Base-by-base conservation (phyloP, 2,797 vertebrate species). In the Mus minutoides region DNA sequence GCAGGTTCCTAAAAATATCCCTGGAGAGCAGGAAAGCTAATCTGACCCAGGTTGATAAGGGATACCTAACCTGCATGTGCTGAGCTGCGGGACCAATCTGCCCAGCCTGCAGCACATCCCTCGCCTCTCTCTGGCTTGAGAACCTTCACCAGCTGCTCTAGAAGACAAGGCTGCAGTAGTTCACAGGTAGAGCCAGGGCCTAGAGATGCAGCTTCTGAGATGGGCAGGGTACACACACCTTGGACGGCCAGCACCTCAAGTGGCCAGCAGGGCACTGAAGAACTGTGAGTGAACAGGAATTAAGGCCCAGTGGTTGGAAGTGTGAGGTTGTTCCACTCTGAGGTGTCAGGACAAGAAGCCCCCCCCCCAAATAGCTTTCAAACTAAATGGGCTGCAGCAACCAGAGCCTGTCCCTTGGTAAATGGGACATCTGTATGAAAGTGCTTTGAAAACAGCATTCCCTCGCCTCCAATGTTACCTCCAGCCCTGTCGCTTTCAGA, bases 151-250 rank as follows among this genome's bases (percentile, higher is more conserved):
- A 49, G 43, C 46, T 31, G 26, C 16, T 78, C 76, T 77, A 21
- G 43, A 34, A 21, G 46, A 49, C 46, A 52, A 79, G 49, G 31
- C 49, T 79, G 77, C 31, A n/a, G 31, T 34, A 49, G 17, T 43
- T 79, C 31, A 34, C 31, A n/a, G 8, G 26, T 79, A 17, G 49
- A 79, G 49, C 76, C 75, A 78, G 77, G 49, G 31, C 34, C 11
- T n/a, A 54, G 49, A 99, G 99, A 99, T 99, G 99, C 98, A 97
- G 83, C 11, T 34, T 4, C 16, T n/a, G 31, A 19, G 49, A 62
- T 37, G 58, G 12, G 14, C 56, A 31, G 56, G 80, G 34, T 11
- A 10, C 31, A n/a, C 3, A 10, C 31, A n/a, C 8, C 17, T 34
- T 2, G 1, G 26, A 5, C 3, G 1, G n/a, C 80, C n/a, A 40